A percentile compares a stretch with the other conserved stretches of the same genome.
Evolutionary conservation across 2,888 invertebrate species (phyloP).

Genomic region (Craniophora ligustri): DNA sequence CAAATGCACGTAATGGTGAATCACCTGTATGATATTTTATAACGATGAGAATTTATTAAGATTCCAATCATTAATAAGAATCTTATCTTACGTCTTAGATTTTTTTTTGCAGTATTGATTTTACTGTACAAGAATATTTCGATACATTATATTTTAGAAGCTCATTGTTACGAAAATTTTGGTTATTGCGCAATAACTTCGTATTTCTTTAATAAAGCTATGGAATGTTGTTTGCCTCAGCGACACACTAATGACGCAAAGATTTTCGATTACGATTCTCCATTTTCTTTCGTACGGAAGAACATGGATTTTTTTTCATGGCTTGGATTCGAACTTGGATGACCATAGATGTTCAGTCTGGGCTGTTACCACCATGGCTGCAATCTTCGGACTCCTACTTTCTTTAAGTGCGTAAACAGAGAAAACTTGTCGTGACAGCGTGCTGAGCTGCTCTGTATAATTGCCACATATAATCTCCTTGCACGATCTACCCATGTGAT

Average conservation of each 20-base stretch:
- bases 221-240: too few species aligned
- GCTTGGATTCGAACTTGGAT: too few species aligned
- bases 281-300: background rate
- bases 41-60: slow-evolving; percentile 29
- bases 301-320: background rate
- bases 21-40: slow-evolving; percentile 43
- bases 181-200: too few species aligned
- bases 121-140: background rate
- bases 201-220: too few species aligned
- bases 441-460: background rate
- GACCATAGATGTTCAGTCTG: background rate
- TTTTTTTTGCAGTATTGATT: background rate
- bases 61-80: slow-evolving; percentile 9
- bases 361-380: background rate
- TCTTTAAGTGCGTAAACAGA: background rate
- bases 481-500: background rate
- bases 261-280: background rate
- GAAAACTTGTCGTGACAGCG: background rate
- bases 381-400: background rate
- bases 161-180: too few species aligned
- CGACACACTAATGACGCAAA: too few species aligned
- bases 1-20: slow-evolving; percentile 41
- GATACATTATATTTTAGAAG: too few species aligned
- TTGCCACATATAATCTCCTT: background rate
- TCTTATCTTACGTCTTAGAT: background rate